Conservation (phyloP, 2,113 vertebrate genomes). For the Calidris pugnax region DNA sequence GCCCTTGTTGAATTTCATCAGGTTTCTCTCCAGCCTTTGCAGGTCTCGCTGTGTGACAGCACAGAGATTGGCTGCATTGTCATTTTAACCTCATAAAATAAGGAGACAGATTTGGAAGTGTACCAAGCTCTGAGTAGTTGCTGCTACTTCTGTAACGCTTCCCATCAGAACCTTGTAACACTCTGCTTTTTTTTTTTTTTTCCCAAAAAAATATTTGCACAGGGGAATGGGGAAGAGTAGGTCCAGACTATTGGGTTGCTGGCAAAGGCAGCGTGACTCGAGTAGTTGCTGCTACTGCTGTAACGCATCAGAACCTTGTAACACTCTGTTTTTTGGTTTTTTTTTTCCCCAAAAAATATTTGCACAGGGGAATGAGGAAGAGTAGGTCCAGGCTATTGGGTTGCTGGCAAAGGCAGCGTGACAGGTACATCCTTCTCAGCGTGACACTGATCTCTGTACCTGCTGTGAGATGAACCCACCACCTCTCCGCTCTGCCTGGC, state of each 20-base stretch:
- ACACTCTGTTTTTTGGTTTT: not conserved
- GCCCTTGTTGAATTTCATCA: too few species aligned
- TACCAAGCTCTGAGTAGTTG: not conserved
- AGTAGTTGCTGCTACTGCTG: too few species aligned
- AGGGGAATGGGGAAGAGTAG: not conserved
- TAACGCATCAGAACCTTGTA: too few species aligned
- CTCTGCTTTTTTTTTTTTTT: not conserved
- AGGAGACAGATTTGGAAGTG: not conserved
- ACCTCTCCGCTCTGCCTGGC: not conserved
- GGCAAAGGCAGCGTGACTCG: not conserved
- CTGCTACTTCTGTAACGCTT: not conserved
- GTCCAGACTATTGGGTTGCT: not conserved
- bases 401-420: not conserved
- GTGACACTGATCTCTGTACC: not conserved
- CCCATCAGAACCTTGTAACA: not conserved
- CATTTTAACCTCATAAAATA: not conserved
- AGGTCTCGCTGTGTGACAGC: too few species aligned
- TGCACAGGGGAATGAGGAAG: not conserved
- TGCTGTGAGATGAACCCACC: not conserved
- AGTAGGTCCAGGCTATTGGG: not conserved
- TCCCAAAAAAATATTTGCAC: not conserved
- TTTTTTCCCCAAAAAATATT: not conserved
- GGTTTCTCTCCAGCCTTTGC: too few species aligned
- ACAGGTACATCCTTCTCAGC: not conserved
- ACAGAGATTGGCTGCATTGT: not conserved